phyloP scores from a whole-genome alignment of 2,888 invertebrate species.

The Diarsia rubi region DNA sequence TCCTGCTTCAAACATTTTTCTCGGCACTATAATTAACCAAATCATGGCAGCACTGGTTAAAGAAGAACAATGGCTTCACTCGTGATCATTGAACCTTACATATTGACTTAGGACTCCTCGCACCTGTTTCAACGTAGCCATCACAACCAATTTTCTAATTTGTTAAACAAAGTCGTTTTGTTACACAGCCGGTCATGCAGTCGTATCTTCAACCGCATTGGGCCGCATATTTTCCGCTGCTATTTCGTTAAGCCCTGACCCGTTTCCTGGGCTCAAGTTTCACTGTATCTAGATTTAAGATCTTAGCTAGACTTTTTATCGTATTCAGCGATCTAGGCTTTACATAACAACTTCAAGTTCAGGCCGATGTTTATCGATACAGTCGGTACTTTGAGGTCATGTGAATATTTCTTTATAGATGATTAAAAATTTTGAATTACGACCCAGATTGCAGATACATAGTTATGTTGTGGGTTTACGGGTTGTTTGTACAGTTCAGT shows the following conservation, averaged over 20 bases:
- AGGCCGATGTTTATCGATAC: slow-evolving; percentile 76
- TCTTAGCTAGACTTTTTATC: slow-evolving; percentile 81
- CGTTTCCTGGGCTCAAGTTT: slow-evolving; percentile 79
- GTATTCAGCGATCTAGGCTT: slow-evolving; percentile 75
- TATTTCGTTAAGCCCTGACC: slow-evolving; percentile 80
- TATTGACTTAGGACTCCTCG: slow-evolving; percentile 60
- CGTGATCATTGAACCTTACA: slow-evolving; percentile 67
- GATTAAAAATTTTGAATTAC: slow-evolving; percentile 60
- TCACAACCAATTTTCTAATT: slow-evolving; percentile 61
- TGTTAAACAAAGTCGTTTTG: slow-evolving; percentile 54
- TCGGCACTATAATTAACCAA: slow-evolving; percentile 51
- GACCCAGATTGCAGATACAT: slow-evolving; percentile 44
- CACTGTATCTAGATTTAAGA: slow-evolving; percentile 80
- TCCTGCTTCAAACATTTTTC: slow-evolving; percentile 32
- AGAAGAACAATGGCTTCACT: slow-evolving; percentile 50
- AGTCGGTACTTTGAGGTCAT: slow-evolving; percentile 66
- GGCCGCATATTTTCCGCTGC: slow-evolving; percentile 64
- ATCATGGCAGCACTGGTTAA: slow-evolving; percentile 42
- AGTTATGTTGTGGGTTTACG: slow-evolving; percentile 40
- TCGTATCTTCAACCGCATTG: slow-evolving; percentile 44
- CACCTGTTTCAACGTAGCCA: slow-evolving; percentile 63
- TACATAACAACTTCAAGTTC: slow-evolving; percentile 80
- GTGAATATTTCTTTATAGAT: slow-evolving; percentile 59
- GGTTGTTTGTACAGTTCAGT: neutral
- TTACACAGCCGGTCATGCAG: slow-evolving; percentile 23